These are phyloP conservation scores for Rallus limicola DNA, from an alignment of 2,113 vertebrate species.

Conservation along the genomic window DNA sequence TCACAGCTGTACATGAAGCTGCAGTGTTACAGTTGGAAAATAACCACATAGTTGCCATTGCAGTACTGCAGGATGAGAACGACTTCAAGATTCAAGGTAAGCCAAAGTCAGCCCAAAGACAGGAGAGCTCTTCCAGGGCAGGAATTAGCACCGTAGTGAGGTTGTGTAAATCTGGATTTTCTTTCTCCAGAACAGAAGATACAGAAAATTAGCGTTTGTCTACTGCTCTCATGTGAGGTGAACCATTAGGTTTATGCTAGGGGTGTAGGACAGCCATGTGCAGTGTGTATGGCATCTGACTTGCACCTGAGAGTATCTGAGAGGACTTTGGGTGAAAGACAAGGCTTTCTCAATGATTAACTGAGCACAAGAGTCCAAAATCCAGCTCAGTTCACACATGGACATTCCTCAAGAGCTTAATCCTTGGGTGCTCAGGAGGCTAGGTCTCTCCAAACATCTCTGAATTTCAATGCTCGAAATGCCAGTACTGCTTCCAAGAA, in stretches of 20 bases:
- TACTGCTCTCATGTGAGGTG: background rate
- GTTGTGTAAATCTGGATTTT: background rate
- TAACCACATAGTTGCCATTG: constrained; percentile 78
- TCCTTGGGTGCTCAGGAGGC: rapidly evolving
- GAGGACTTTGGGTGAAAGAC: background rate
- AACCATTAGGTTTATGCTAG: background rate
- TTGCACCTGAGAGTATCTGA: background rate
- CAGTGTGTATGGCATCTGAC: background rate
- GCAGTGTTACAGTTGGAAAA: constrained; percentile 85
- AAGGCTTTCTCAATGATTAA: background rate
- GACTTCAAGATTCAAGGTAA: constrained; percentile 89
- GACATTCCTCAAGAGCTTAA: background rate
- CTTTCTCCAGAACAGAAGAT: background rate
- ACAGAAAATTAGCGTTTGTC: background rate
- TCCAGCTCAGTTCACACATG: background rate
- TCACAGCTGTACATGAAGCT: constrained; percentile 82
- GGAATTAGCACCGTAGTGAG: background rate
- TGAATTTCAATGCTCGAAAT: background rate
- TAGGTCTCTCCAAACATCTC: background rate
- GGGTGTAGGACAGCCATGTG: background rate
- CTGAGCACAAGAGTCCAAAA: background rate
- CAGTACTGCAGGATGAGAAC: constrained; percentile 87
- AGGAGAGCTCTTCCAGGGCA: background rate
- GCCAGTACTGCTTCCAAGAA: background rate
- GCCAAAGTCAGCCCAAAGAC: background rate